Base-by-base conservation (phyloP, 2,797 vertebrate species). In the Brotula barbata region DNA sequence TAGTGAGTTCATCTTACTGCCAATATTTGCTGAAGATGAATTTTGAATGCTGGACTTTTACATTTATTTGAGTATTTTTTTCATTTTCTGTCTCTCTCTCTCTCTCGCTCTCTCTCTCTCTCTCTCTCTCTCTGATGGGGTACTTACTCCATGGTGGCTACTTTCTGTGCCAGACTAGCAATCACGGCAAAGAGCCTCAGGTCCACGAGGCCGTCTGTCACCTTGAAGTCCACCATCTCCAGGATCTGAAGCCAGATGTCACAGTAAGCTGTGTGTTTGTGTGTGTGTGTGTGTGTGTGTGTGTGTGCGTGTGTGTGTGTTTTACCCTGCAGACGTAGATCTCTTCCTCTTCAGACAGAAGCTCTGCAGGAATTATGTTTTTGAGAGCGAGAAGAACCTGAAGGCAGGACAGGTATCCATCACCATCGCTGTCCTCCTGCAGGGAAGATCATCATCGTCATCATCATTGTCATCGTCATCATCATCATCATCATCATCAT, bases 181-280 rank as follows among this genome's bases (percentile, higher is more conserved):
- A 96, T 92, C 78, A 92, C 93, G 0, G 93, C 94, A 69, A 95
- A 97, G 85, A 98, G 95, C 89, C 91, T 87, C 85, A 95, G 90
- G 91, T 96, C 96, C 88, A 94, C 93, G 56, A 91, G 93, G 71
- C 96, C 95, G 91, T 97, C 95, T 89, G 94, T 94, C 91, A 97
- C 93, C 83, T 90, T 92, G 91, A 94, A 94, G 90, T 92, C 94
- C 90, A 94, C 93, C 92, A 95, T 92, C 92, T 96, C 92, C 78
- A 94, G 89, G 90, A 98, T 95, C 95, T 96, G 78, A 83, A 80
- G 81, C 79, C 57, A 74, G 72, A 81, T 19, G 7, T 20, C 8
- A 31, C 1, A 15, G 49, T 44, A 40, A 64, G 15, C 34, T 48
- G 41, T 44, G 33, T 50, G 47, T 44, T 25, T 42, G 50, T 43